Conservation (phyloP, 2,888 invertebrate genomes). For the Galeruca laticollis region DNA sequence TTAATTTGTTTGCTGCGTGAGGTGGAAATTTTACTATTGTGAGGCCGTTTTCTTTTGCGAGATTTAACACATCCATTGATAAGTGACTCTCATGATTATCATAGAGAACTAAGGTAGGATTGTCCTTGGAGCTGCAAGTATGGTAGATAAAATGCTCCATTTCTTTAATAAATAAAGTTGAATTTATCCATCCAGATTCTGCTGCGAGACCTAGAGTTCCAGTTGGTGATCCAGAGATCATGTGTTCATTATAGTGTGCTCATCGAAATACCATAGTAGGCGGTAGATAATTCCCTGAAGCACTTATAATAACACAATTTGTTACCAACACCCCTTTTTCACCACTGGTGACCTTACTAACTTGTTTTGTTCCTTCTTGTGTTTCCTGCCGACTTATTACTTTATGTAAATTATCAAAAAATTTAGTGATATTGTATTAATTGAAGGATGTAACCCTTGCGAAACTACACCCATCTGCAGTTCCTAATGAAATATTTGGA, state of each 20-base stretch:
- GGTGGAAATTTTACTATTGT: constrained; percentile 25
- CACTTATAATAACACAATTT: constrained; percentile 21
- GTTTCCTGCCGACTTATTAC: too few relatives aligned
- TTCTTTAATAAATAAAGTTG: constrained; percentile 37
- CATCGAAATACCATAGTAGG: too few relatives aligned
- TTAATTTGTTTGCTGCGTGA: constrained; percentile 28
- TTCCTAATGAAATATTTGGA: constrained; percentile 38
- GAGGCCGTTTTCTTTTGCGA: constrained; percentile 25
- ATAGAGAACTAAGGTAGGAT: constrained; percentile 29
- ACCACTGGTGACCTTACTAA: constrained; percentile 30
- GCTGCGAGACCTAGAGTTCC: constrained; percentile 21
- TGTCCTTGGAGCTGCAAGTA: constrained; percentile 25
- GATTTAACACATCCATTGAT: constrained; percentile 14
- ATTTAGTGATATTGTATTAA: constrained; percentile 39
- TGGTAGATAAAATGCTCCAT: constrained; percentile 35
- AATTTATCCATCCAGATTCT: constrained; percentile 34
- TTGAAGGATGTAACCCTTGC: too few relatives aligned
- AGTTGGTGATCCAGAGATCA: constrained; percentile 14
- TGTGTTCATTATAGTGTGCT: too few relatives aligned
- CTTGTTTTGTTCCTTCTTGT: constrained; percentile 36
- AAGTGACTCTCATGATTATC: constrained; percentile 41
- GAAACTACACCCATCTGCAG: too few relatives aligned
- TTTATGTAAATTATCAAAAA: constrained; percentile 23
- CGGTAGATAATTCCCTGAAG: too few relatives aligned
- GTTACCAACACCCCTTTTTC: constrained; percentile 21